These are phyloP conservation scores for Meliscaeva auricollis DNA, from an alignment of 2,888 invertebrate genomes.

Conservation along the genomic window DNA sequence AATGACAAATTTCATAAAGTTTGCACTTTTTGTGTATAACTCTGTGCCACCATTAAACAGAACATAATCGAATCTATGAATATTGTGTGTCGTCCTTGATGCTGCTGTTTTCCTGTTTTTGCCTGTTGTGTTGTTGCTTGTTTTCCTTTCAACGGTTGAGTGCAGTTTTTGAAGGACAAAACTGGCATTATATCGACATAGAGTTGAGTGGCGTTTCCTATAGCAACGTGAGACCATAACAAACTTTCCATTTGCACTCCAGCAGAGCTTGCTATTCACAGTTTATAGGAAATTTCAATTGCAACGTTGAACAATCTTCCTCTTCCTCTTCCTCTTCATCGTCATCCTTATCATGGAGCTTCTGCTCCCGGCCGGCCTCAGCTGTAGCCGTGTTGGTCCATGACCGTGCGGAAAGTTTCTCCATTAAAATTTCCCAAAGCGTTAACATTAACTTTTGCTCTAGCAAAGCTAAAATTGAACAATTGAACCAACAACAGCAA, in stretches of 20 bases:
- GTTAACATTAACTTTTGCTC: constrained; percentile 72
- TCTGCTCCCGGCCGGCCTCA: neutral
- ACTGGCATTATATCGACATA: constrained; percentile 60
- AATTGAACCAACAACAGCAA: constrained; percentile 42
- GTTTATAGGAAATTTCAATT: constrained; percentile 52
- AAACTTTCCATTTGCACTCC: constrained; percentile 61
- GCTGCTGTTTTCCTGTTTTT: neutral
- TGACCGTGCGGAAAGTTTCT: constrained; percentile 66
- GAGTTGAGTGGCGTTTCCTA: constrained; percentile 43
- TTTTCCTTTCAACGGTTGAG: constrained; percentile 23
- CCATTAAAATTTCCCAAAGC: constrained; percentile 72
- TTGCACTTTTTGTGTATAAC: constrained; percentile 60
- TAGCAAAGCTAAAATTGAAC: constrained; percentile 61
- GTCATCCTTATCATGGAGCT: too few relatives aligned
- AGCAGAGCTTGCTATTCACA: constrained; percentile 7
- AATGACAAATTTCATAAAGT: constrained; percentile 72
- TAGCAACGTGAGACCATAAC: constrained; percentile 18
- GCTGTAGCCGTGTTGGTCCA: constrained; percentile 10
- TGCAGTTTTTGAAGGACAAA: constrained; percentile 52
- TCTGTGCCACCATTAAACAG: constrained; percentile 58
- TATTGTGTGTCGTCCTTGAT: constrained; percentile 35
- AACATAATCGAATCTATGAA: constrained; percentile 65
- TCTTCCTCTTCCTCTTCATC: neutral
- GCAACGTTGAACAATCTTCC: constrained; percentile 28
- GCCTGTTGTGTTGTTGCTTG: constrained; percentile 19